Percentiles rank a stretch among this genome's conserved stretches.
Evolutionary conservation across 2,888 invertebrate species (phyloP).

Genomic region (Mesorhabditis belari): DNA sequence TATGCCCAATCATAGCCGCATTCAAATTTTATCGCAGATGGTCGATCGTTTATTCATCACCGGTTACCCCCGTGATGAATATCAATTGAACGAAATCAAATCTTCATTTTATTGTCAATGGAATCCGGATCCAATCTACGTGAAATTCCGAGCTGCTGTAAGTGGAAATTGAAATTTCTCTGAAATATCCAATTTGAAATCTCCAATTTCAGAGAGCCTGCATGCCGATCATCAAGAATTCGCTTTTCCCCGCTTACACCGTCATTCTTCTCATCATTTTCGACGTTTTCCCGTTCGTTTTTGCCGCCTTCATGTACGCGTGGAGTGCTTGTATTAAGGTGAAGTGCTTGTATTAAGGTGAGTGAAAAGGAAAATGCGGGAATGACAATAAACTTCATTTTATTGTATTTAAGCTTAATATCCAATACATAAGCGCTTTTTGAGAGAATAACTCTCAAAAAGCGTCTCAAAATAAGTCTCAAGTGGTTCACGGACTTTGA

Average conservation of each 20-base stretch:
- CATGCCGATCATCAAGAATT: slow-evolving; percentile 46
- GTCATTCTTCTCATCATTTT: slow-evolving; percentile 45
- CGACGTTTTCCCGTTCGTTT: slow-evolving; percentile 42
- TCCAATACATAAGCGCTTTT: too few relatives aligned
- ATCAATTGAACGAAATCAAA: slow-evolving; percentile 32
- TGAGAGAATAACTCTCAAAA: too few relatives aligned
- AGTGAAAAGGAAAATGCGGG: too few relatives aligned
- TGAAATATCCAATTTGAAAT: background rate
- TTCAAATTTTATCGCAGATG: too few relatives aligned
- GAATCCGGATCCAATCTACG: slow-evolving; percentile 28
- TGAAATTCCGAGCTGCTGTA: too few relatives aligned
- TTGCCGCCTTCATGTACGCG: slow-evolving; percentile 38
- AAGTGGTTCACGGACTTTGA: too few relatives aligned
- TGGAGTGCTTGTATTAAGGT: slow-evolving; percentile 44
- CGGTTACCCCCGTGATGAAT: slow-evolving; percentile 35
- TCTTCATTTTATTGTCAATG: slow-evolving; percentile 37
- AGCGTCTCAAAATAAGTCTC: too few relatives aligned
- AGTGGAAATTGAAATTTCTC: background rate
- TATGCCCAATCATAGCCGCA: too few relatives aligned
- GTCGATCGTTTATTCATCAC: slow-evolving; percentile 43
- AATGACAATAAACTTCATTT: too few relatives aligned
- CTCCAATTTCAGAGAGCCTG: slow-evolving; percentile 31
- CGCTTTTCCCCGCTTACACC: slow-evolving; percentile 40
- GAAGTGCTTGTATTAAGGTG: background rate
- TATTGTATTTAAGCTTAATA: too few relatives aligned